These are phyloP conservation scores for Rhipidura dahli DNA, from an alignment of 2,113 vertebrate species.

Conservation along the genomic window DNA sequence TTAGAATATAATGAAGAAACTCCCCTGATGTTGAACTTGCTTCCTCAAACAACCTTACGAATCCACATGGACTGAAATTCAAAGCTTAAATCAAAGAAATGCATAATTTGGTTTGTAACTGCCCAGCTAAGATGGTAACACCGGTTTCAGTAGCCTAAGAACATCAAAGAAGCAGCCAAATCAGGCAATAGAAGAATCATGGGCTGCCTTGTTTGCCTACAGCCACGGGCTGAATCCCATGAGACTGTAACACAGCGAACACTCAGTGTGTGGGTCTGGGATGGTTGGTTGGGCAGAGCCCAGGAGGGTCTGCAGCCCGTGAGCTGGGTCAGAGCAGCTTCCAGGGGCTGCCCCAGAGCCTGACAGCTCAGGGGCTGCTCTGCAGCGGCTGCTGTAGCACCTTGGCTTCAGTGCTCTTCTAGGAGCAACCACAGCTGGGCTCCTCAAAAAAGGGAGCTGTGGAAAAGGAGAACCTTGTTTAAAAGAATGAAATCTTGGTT, in stretches of 20 bases:
- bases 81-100: not conserved
- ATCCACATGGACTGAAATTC: not conserved
- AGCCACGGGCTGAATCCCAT: accelerated
- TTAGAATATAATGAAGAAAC: not conserved
- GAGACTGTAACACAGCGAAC: accelerated
- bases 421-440: accelerated
- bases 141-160: not conserved
- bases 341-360: not conserved
- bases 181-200: not conserved
- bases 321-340: not conserved
- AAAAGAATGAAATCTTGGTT: not conserved
- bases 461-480: not conserved
- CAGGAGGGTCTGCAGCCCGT: not conserved
- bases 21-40: not conserved
- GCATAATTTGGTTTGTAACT: not conserved
- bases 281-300: not conserved
- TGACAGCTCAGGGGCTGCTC: not conserved
- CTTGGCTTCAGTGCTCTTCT: accelerated
- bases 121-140: not conserved
- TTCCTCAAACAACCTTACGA: not conserved
- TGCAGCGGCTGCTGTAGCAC: accelerated
- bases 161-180: not conserved
- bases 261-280: not conserved
- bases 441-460: not conserved
- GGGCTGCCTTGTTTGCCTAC: not conserved